A percentile compares a stretch with the other conserved stretches of the same genome.
Evolutionary conservation across 2,113 vertebrate genomes (phyloP).

Genomic region (Xenopus borealis): DNA sequence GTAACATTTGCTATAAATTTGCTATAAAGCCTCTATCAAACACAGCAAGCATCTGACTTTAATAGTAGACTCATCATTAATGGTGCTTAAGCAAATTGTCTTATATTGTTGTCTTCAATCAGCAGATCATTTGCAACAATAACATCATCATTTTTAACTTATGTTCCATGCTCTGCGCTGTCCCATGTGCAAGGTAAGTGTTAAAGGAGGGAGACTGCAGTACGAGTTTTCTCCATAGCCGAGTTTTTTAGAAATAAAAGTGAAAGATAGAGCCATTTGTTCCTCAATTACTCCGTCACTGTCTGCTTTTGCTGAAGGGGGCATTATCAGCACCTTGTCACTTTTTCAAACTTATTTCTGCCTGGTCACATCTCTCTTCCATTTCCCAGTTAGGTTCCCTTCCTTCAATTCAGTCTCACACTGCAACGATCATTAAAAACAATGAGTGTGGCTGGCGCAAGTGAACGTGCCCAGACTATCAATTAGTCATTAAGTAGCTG

Average conservation of each 20-base stretch:
- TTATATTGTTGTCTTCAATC: too few species aligned
- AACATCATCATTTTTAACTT: not conserved
- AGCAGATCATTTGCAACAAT: too few species aligned
- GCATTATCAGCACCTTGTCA: conserved; percentile 27
- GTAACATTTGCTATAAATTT: too few species aligned
- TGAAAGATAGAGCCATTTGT: conserved; percentile 26
- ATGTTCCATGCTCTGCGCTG: not conserved
- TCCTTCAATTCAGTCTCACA: conserved; percentile 58
- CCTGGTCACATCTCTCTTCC: conserved; percentile 44
- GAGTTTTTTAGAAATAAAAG: conserved; percentile 21
- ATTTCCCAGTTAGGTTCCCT: conserved; percentile 45
- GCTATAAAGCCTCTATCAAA: too few species aligned
- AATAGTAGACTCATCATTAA: too few species aligned
- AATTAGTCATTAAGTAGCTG: conserved; percentile 60
- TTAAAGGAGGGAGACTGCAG: conserved; percentile 1
- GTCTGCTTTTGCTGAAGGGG: conserved; percentile 15
- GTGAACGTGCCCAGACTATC: conserved; percentile 57
- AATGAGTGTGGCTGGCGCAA: conserved; percentile 63
- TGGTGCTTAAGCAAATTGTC: too few species aligned
- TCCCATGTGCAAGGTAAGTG: not conserved
- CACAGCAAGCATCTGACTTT: too few species aligned
- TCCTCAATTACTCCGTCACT: conserved; percentile 19
- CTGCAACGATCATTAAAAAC: conserved; percentile 65
- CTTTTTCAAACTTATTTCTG: conserved; percentile 35
- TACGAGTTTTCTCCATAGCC: not conserved